These are phyloP conservation scores for Eretmochelys imbricata DNA, from an alignment of 2,113 vertebrate species.

Conservation along the genomic window DNA sequence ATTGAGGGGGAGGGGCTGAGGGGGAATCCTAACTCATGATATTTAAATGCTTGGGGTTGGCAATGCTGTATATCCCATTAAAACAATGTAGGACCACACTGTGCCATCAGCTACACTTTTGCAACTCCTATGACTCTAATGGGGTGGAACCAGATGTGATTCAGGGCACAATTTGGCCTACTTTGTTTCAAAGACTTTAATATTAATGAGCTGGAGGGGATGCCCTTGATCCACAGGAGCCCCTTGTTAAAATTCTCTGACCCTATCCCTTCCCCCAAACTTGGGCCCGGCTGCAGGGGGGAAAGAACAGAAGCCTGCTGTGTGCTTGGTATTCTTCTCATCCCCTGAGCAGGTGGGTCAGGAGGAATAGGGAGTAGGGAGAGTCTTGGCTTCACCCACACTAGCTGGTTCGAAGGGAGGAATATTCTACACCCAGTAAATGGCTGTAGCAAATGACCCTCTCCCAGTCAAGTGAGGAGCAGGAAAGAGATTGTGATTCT, in stretches of 20 bases:
- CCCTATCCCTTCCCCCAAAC: not conserved
- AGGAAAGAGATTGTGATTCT: not conserved
- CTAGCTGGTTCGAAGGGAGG: not conserved
- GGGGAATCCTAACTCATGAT: not conserved
- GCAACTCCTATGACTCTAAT: not conserved
- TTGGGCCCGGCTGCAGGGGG: not conserved
- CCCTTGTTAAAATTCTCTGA: not conserved
- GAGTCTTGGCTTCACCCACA: not conserved
- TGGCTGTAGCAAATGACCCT: not conserved
- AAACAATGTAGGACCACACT: not conserved
- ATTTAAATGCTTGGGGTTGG: not conserved
- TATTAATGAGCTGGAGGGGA: not conserved
- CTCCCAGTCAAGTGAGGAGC: not conserved
- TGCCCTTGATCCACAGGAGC: not conserved
- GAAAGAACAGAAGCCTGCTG: not conserved
- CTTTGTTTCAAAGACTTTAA: not conserved
- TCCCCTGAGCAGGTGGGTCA: not conserved
- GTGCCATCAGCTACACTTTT: not conserved
- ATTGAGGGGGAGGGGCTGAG: not conserved
- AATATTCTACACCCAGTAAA: not conserved
- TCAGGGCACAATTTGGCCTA: not conserved
- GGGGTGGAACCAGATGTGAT: not conserved
- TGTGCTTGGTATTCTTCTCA: not conserved
- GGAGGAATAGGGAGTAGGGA: not conserved
- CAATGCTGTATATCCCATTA: not conserved